Evolutionary conservation across 2,797 vertebrate genomes (phyloP).

Genomic region (Phoeniculus purpureus): DNA sequence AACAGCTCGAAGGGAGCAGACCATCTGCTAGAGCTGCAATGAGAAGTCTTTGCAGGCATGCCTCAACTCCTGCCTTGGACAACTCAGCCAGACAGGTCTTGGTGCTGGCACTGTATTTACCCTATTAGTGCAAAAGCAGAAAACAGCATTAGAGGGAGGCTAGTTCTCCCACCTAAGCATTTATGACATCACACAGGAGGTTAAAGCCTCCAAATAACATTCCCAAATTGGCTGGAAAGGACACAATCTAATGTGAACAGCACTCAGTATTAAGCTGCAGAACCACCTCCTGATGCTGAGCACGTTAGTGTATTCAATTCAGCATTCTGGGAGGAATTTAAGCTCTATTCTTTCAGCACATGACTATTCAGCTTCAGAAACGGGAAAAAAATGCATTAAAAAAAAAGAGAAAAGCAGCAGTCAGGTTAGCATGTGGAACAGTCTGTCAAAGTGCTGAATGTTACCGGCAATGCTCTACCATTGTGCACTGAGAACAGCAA

Average conservation of each 20-base stretch:
- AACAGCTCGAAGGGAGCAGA: background rate
- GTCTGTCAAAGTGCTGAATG: background rate
- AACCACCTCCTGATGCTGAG: background rate
- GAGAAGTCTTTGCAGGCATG: background rate
- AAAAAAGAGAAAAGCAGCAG: background rate
- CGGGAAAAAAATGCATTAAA: background rate
- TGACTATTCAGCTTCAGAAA: background rate
- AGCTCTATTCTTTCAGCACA: background rate
- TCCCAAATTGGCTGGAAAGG: background rate
- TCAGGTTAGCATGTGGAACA: background rate
- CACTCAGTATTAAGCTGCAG: background rate
- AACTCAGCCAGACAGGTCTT: background rate
- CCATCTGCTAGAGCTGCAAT: background rate
- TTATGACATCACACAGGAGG: background rate
- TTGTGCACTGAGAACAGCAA: no score
- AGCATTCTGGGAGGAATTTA: background rate
- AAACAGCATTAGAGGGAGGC: background rate
- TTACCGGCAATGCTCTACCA: no score
- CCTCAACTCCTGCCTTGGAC: background rate
- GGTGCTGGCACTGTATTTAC: background rate
- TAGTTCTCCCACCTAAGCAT: background rate
- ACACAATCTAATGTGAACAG: background rate
- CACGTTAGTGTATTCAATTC: background rate
- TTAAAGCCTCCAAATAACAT: background rate
- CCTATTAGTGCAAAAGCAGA: background rate